Conservation (phyloP, 2,888 invertebrate genomes). For the Zygogramma bicolorata region DNA sequence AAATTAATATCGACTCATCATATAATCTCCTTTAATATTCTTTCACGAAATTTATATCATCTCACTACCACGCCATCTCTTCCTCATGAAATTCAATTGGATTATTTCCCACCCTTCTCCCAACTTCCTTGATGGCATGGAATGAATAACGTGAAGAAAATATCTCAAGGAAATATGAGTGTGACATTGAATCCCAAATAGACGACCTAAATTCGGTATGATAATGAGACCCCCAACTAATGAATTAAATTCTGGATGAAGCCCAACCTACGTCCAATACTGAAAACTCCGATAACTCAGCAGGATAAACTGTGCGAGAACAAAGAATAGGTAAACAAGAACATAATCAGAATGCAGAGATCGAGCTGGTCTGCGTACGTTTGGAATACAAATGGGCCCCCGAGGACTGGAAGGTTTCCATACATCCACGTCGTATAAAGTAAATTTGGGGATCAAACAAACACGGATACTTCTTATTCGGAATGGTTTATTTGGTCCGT, state of each 20-base stretch:
- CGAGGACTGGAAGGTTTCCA: not conserved
- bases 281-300: not conserved
- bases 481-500: not conserved
- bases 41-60: too few relatives aligned
- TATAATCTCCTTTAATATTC: too few relatives aligned
- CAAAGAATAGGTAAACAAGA: conserved; percentile 6
- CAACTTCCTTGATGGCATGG: not conserved
- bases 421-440: not conserved
- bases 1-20: too few relatives aligned
- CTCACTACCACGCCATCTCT: too few relatives aligned
- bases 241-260: not conserved
- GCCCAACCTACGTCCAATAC: not conserved
- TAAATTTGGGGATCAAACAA: conserved; percentile 1
- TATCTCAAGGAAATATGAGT: too few relatives aligned
- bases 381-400: conserved; percentile 7
- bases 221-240: not conserved
- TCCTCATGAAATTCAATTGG: too few relatives aligned
- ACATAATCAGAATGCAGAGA: not conserved
- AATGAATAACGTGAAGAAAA: too few relatives aligned
- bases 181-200: not conserved
- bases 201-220: not conserved
- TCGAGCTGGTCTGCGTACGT: not conserved
- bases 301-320: not conserved
- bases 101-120: too few relatives aligned
- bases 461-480: not conserved